Base-by-base conservation (phyloP, 2,888 invertebrate species). In the Agrypnus murinus region DNA sequence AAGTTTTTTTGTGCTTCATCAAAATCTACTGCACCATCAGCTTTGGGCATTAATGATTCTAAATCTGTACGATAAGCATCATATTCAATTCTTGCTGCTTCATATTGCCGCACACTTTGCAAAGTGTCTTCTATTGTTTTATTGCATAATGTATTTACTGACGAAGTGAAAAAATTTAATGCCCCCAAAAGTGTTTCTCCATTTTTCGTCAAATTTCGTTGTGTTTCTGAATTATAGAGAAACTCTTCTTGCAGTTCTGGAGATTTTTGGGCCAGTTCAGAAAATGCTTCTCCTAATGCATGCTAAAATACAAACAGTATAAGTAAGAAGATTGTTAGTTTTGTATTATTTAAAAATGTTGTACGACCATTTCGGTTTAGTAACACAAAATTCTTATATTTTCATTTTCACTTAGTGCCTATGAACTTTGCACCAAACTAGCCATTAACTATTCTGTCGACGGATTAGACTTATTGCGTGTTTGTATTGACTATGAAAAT, bases 41-140 rank as follows among this genome's bases (percentile, higher is more conserved):
- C 89, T 74, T 89, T 89, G 70, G 92, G 90, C 72, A 93, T 91
- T 78, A 95, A 87, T 64, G 92, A 89, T 85, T 98, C 97, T 81
- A 98, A 87, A 87, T 99, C 99, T 83, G 94, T 93, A 83, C 98
- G 93, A 86, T 98, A 98, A 55, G 99, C 99, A 89, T 99, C 99
- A 86, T 96, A 99, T 86, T 99, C 98, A 85, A 99, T 92, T 85
- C 93, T 89, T 38, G 94, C 90, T 71, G 89, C 89, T 87, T 95
- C 94, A 84, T 93, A 94, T 80, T 92, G 90, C 80, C 91, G 89
- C 72, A 95, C 90, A 65, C 94, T 95, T 72, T 92, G 87, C 76
- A 95, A 86, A 1, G 94, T 98, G 86, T 99, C 99, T 85, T 98
- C 98, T 85, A 99, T 99, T 46, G 98, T 99, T 88, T 98, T 98